Evolutionary conservation across 2,797 vertebrate species (phyloP).

Genomic region (Bothrops alternatus): DNA sequence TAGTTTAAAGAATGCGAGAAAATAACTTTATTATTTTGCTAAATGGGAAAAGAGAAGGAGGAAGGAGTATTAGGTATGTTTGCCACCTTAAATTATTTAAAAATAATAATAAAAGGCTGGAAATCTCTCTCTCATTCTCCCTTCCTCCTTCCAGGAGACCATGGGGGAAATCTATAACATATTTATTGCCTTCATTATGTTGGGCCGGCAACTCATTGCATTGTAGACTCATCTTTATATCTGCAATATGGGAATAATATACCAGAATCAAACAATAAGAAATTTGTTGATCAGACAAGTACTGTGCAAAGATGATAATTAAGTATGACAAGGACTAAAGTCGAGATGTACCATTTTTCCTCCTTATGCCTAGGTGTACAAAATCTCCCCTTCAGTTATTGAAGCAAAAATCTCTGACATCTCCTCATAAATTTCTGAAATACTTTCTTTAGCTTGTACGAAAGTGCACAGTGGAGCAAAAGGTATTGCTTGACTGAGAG

Average conservation of each 20-base stretch:
- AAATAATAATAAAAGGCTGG: not conserved
- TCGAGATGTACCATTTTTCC: not conserved
- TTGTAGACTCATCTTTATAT: not conserved
- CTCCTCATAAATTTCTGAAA: not conserved
- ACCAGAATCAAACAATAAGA: not conserved
- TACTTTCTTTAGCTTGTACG: not conserved
- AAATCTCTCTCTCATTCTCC: not conserved
- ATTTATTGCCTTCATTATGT: not conserved
- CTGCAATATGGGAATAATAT: not conserved
- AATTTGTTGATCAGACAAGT: not conserved
- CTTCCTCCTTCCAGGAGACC: not conserved
- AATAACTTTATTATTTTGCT: not conserved
- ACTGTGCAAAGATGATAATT: not conserved
- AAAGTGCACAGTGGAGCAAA: not conserved
- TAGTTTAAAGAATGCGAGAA: not conserved
- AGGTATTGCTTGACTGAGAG: not conserved
- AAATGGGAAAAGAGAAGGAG: not conserved
- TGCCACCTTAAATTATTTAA: not conserved
- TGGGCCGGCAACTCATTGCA: not conserved
- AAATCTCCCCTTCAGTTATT: not conserved
- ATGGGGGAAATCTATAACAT: not conserved
- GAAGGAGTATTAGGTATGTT: not conserved
- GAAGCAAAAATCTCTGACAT: not conserved
- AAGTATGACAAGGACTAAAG: no score
- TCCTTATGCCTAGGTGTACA: not conserved